phyloP scores from a whole-genome alignment of 2,113 vertebrate genomes.

The Psephotus haematonotus region DNA sequence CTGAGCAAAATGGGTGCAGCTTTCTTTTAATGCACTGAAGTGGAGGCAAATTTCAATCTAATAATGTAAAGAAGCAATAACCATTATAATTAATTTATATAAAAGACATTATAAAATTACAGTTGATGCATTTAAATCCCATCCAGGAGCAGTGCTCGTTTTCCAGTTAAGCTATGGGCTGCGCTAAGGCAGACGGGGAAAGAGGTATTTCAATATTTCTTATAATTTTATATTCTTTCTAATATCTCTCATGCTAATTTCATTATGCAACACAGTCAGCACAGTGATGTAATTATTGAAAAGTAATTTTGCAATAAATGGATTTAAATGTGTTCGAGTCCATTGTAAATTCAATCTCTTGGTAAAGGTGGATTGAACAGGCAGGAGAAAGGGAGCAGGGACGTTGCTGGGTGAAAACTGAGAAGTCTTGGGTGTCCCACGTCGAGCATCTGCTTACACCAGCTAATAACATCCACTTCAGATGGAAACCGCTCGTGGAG shows the following conservation, averaged over 20 bases:
- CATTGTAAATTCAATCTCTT: conserved; percentile 79
- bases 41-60: conserved; percentile 71
- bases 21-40: conserved; percentile 48
- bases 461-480: conserved; percentile 48
- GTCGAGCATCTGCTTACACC: conserved; percentile 43
- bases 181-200: conserved; percentile 64
- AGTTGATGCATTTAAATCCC: conserved; percentile 65
- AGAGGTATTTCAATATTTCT: conserved; percentile 81
- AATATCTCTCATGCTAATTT: conserved; percentile 82
- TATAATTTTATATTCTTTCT: conserved; percentile 82
- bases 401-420: conserved; percentile 44
- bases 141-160: conserved; percentile 54
- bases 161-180: conserved; percentile 72
- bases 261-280: conserved; percentile 81
- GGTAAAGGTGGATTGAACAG: conserved; percentile 66
- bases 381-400: conserved; percentile 38
- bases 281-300: conserved; percentile 83
- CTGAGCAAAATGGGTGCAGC: conserved; percentile 2
- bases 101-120: conserved; percentile 78
- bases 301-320: conserved; percentile 87
- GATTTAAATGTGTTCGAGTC: conserved; percentile 82
- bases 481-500: not conserved
- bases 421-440: conserved; percentile 48
- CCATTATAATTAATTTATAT: conserved; percentile 82
- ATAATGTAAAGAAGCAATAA: conserved; percentile 77